Conservation (phyloP, 2,888 invertebrate species). For the Liodrosophila aerea region DNA sequence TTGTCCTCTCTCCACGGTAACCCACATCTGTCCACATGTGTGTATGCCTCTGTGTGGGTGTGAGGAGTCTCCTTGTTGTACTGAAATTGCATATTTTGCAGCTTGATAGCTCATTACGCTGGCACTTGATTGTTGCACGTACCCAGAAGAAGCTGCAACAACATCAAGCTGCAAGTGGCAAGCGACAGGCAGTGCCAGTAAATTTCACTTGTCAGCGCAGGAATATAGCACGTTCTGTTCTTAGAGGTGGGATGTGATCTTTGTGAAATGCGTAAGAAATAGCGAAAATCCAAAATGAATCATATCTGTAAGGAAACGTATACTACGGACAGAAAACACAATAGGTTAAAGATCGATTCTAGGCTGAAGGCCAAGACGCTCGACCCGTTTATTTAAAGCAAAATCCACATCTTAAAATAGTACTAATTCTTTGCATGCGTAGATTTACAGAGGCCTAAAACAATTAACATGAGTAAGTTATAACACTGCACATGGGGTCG, state of each 20-base stretch:
- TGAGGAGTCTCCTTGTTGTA: constrained; percentile 49
- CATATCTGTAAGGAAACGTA: no score
- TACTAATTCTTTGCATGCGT: no score
- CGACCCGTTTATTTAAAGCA: no score
- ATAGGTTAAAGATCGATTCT: no score
- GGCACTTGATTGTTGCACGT: constrained; percentile 78
- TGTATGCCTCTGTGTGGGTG: constrained; percentile 8
- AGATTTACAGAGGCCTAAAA: no score
- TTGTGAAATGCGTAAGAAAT: not conserved
- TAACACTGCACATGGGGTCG: no score
- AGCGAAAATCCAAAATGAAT: not conserved
- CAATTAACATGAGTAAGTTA: no score
- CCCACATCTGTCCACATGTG: constrained; percentile 2
- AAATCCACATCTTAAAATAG: no score
- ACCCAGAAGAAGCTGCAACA: constrained; percentile 29
- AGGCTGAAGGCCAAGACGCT: no score
- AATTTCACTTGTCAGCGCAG: constrained; percentile 31
- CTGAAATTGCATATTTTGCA: constrained; percentile 77
- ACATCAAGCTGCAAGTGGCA: constrained; percentile 9
- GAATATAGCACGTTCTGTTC: constrained; percentile 1
- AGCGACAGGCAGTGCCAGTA: constrained; percentile 20
- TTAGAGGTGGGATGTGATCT: constrained; percentile 24
- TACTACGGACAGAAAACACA: no score
- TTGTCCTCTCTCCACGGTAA: constrained; percentile 20
- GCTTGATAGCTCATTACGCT: constrained; percentile 78